Conservation (phyloP, 2,888 invertebrate genomes). For the Aromia moschata region DNA sequence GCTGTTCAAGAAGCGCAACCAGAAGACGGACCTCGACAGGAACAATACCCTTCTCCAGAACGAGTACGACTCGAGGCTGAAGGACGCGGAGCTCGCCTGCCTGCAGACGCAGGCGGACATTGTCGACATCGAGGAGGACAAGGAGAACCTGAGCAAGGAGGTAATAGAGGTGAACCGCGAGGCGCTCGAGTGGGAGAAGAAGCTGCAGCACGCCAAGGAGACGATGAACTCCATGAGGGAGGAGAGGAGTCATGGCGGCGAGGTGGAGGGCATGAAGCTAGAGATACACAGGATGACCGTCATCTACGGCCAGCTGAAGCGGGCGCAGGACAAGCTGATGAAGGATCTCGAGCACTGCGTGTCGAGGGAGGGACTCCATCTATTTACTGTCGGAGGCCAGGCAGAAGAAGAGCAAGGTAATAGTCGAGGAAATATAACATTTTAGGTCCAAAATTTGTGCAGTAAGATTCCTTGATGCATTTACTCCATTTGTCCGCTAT, state of each 20-base stretch:
- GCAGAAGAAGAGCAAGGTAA: conserved; percentile 61
- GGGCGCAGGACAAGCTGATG: conserved; percentile 69
- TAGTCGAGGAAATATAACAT: too few relatives aligned
- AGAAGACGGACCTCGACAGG: conserved; percentile 66
- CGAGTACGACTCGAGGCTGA: conserved; percentile 65
- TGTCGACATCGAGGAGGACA: conserved; percentile 72
- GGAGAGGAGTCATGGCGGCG: conserved; percentile 73
- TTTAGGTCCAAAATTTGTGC: too few relatives aligned
- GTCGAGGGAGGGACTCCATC: conserved; percentile 71
- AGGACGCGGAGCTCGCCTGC: conserved; percentile 74
- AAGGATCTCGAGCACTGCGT: conserved; percentile 74
- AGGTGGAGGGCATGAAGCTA: conserved; percentile 77
- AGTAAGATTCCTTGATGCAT: too few relatives aligned
- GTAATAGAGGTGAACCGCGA: conserved; percentile 72
- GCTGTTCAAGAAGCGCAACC: conserved; percentile 66
- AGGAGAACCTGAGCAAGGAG: conserved; percentile 71
- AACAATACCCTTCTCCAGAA: conserved; percentile 67
- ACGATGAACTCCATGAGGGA: conserved; percentile 74
- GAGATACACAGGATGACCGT: conserved; percentile 89
- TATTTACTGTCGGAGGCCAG: conserved; percentile 68
- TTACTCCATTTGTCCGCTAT: too few relatives aligned
- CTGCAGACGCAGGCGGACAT: conserved; percentile 76
- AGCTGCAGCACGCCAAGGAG: conserved; percentile 77
- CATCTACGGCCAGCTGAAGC: conserved; percentile 63
- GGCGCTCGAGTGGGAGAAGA: conserved; percentile 83